Evolutionary conservation across 2,797 vertebrate genomes (phyloP).

Genomic region (Eleutherodactylus coqui): DNA sequence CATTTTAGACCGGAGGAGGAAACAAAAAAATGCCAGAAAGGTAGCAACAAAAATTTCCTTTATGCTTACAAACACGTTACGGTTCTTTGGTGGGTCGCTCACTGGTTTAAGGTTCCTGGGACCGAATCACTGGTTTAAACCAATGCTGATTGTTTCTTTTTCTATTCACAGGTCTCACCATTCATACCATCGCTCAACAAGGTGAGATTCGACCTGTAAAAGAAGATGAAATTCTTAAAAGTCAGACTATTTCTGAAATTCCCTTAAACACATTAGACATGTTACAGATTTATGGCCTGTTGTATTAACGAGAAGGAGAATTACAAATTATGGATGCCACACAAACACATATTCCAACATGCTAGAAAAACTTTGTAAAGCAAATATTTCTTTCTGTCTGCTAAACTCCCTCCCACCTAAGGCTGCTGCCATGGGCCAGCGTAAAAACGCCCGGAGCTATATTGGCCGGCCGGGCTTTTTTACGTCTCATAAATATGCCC

Average conservation of each 20-base stretch:
- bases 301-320: not conserved
- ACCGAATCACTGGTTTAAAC: not conserved
- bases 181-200: not conserved
- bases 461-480: too few relatives aligned
- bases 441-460: too few relatives aligned
- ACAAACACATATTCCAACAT: not conserved
- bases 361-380: not conserved
- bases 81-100: not conserved
- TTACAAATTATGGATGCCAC: not conserved
- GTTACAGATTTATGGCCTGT: not conserved
- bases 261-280: not conserved
- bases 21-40: too few relatives aligned
- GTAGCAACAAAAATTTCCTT: too few relatives aligned
- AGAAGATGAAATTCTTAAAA: not conserved
- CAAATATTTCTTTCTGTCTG: too few relatives aligned
- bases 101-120: not conserved
- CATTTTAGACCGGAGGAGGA: too few relatives aligned
- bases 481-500: too few relatives aligned
- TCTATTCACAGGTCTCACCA: not conserved
- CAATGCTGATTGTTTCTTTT: not conserved
- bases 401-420: too few relatives aligned
- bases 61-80: too few relatives aligned
- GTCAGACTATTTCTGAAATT: not conserved
- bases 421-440: too few relatives aligned
- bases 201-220: not conserved